Base-by-base conservation (phyloP, 2,888 invertebrate genomes). In the Ypsolopha scabrella region DNA sequence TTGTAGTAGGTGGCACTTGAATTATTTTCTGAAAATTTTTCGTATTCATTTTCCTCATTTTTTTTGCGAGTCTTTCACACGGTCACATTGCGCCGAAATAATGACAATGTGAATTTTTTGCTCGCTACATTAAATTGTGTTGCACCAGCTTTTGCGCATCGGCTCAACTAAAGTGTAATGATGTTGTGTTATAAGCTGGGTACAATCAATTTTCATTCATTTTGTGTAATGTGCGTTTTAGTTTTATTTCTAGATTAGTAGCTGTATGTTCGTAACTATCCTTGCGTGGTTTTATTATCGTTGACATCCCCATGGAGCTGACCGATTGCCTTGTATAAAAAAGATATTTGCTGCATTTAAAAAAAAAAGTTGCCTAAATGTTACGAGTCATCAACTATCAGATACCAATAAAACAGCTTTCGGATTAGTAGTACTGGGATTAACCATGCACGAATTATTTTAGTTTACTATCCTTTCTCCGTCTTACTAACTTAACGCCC, bases 121-220 rank as follows among this genome's bases (percentile, higher is more conserved):
- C 72, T 79, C 80, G 81, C 80, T 58, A 81, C 48, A 81, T 56
- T 53, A 62, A 35, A 6, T 37, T 24, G 0, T n/a, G 24, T 24
- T 24, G 24, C 24, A 24, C 24, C 63, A 72, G 72, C 59, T 59
- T 55, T 56, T 57, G 72, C 79, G 75, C 79, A 73, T 57, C 77
- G 60, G 64, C 68, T 55, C 58, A 56, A 53, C 55, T 39, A 3
- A 62, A 72, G 59, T 51, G 57, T 58, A 35, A 63, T 60, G 58
- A 55, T 64, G 65, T 64, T 69, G 74, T 69, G 78, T 78, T 75
- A 10, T 48, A 9, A 36, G 6, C 37, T 41, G 54, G 52, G 54
- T 51, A 58, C 55, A 60, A 37, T 50, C 47, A 51, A 36, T 48
- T 38, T 50, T 24, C 24, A 24, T 24, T 24, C 7, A 8, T 8